Evolutionary conservation across 2,888 invertebrate species (phyloP).

Genomic region (Dicycla oo): DNA sequence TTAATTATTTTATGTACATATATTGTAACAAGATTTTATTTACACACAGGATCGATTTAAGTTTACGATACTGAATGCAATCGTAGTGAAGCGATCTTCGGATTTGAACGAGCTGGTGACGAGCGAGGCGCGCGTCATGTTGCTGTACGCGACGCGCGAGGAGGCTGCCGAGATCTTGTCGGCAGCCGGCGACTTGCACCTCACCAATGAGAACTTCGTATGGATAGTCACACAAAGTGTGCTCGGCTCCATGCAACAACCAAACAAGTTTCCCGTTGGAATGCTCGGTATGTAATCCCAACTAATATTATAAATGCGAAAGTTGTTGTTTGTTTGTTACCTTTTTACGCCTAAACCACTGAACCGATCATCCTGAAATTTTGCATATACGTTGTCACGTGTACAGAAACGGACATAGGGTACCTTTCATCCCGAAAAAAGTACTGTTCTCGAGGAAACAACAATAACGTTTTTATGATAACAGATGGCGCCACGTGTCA

Average conservation of each 20-base stretch:
- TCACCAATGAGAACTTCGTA: conserved; percentile 97
- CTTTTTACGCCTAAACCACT: too few species aligned
- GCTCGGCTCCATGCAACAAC: conserved; percentile 94
- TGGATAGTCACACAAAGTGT: conserved; percentile 99
- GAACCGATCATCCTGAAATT: too few species aligned
- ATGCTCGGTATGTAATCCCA: conserved; percentile 95
- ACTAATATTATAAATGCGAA: too few species aligned
- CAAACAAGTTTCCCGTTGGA: conserved; percentile 95
- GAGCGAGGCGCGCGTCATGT: conserved; percentile 97
- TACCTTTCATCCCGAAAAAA: too few species aligned
- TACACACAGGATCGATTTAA: conserved; percentile 86
- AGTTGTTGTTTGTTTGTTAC: too few species aligned
- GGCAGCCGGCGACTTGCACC: conserved; percentile 93
- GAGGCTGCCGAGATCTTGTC: conserved; percentile 96
- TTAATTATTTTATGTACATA: neutral
- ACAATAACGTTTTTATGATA: too few species aligned
- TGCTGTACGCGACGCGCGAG: conserved; percentile 96
- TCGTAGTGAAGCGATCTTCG: conserved; percentile 93
- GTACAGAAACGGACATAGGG: too few species aligned
- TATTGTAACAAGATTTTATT: neutral
- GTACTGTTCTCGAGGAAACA: too few species aligned
- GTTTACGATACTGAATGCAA: conserved; percentile 96
- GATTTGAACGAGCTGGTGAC: conserved; percentile 96
- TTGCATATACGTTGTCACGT: too few species aligned
- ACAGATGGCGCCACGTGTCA: too few species aligned